Conservation (phyloP, 2,113 vertebrate genomes). For the Catharus bicknelli region DNA sequence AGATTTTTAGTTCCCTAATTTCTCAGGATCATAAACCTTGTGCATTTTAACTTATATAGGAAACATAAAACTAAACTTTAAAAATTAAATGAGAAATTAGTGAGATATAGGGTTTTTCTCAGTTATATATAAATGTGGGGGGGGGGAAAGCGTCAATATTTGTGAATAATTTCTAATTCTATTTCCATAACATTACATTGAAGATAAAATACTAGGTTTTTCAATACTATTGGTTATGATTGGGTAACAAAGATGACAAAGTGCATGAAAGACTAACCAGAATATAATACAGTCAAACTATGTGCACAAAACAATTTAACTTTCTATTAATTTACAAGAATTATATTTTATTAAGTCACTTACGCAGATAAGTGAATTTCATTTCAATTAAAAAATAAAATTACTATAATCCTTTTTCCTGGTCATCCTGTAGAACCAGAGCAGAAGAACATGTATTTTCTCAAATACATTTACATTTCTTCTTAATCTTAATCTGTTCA, state of each 20-base stretch:
- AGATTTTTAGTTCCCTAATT: not conserved
- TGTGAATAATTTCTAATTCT: not conserved
- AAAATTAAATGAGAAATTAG: not conserved
- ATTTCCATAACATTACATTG: not conserved
- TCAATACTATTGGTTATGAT: not conserved
- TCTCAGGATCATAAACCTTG: not conserved
- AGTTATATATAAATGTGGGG: no score
- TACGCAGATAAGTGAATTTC: not conserved
- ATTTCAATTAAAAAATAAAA: not conserved
- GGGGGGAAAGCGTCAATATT: not conserved
- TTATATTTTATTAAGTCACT: not conserved
- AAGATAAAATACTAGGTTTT: not conserved
- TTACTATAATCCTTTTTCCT: not conserved
- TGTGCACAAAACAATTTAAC: not conserved
- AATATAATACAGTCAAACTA: not conserved
- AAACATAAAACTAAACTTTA: not conserved
- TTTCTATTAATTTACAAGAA: not conserved
- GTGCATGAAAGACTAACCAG: not conserved
- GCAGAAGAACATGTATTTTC: not conserved
- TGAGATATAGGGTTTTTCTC: not conserved
- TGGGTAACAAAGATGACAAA: not conserved
- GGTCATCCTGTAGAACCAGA: not conserved
- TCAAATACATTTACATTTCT: not conserved
- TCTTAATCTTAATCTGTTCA: no score
- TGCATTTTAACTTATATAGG: not conserved